A percentile compares a stretch with the other conserved stretches of the same genome.
These are phyloP conservation scores for Antechinus stuartii DNA, from an alignment of 2,113 vertebrate species.

Conservation along the genomic window DNA sequence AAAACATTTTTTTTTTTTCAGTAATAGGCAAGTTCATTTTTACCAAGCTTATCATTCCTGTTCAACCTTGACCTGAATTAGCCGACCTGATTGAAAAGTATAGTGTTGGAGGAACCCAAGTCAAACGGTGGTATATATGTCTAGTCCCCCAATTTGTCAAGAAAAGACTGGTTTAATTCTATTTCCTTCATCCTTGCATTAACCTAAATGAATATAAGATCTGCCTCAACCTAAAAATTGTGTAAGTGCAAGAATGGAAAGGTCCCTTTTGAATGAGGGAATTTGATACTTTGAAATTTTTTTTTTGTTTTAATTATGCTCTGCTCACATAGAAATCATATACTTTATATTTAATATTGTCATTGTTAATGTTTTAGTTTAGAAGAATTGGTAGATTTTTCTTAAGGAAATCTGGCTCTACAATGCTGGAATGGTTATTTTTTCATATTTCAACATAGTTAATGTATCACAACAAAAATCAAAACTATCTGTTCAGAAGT, in stretches of 20 bases:
- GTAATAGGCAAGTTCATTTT: conserved; percentile 24
- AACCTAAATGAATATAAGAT: neutral
- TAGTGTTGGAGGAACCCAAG: conserved; percentile 62
- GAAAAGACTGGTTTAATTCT: conserved; percentile 43
- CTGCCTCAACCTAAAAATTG: neutral
- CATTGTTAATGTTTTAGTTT: conserved; percentile 47
- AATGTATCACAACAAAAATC: conserved; percentile 42
- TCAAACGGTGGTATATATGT: conserved; percentile 10
- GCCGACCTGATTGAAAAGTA: conserved; percentile 55
- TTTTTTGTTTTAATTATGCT: conserved; percentile 50
- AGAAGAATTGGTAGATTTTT: conserved; percentile 32
- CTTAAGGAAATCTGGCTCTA: conserved; percentile 46
- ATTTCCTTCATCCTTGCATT: neutral
- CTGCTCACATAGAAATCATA: conserved; percentile 54
- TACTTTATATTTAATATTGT: conserved; percentile 58
- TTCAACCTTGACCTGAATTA: conserved; percentile 57
- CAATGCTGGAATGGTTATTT: neutral
- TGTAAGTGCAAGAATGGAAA: conserved; percentile 45
- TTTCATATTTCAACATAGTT: conserved; percentile 41
- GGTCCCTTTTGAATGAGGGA: conserved; percentile 29
- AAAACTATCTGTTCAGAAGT: conserved; percentile 34
- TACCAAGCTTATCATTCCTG: conserved; percentile 27
- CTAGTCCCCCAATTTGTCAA: conserved; percentile 40
- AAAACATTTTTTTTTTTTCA: neutral
- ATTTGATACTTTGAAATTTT: conserved; percentile 10